A percentile compares a stretch with the other conserved stretches of the same genome.
Evolutionary conservation across 2,888 invertebrate genomes (phyloP).

Genomic region (Clunio marinus): DNA sequence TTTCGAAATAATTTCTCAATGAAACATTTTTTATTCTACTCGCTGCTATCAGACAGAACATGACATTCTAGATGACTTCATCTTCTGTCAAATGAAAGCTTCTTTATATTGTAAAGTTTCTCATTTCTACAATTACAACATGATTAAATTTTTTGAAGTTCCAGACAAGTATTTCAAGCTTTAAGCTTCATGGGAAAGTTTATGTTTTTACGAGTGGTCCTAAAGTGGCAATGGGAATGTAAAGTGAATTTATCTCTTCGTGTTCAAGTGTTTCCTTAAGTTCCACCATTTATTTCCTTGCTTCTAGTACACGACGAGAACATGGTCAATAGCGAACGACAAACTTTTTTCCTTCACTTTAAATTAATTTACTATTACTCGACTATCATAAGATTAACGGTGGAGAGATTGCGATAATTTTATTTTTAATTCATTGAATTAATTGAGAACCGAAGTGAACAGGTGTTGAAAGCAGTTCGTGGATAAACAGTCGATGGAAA

Average conservation of each 20-base stretch:
- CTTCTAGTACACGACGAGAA: too few species aligned
- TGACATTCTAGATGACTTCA: too few species aligned
- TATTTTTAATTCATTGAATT: background rate
- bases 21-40: too few species aligned
- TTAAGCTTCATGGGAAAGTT: background rate
- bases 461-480: background rate
- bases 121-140: conserved; percentile 1
- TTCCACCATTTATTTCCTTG: background rate
- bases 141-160: conserved; percentile 7
- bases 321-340: too few species aligned
- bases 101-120: too few species aligned
- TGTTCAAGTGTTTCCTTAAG: background rate
- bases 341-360: background rate
- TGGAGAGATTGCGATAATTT: background rate
- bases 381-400: background rate
- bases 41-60: too few species aligned
- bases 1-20: too few species aligned
- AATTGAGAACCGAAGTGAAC: background rate
- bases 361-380: conserved; percentile 7
- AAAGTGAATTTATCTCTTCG: background rate
- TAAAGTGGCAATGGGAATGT: background rate
- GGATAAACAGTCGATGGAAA: background rate
- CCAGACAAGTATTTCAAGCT: background rate
- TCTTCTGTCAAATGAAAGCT: too few species aligned
- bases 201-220: background rate